phyloP scores from a whole-genome alignment of 1,140 invertebrate genomes.

The Calliopsis andreniformis region DNA sequence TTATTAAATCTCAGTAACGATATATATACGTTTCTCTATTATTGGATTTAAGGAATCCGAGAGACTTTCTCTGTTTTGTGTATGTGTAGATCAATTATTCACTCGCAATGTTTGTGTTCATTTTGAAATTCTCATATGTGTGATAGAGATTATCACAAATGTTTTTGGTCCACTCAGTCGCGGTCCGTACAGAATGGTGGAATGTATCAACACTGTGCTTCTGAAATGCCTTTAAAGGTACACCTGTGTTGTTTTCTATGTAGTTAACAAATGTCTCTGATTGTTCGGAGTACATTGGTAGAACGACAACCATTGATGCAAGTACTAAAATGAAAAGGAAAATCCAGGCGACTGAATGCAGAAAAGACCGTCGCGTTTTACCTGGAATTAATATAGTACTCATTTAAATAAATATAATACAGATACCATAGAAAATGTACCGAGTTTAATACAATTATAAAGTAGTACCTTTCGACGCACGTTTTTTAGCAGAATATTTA shows the following conservation, averaged over 20 bases:
- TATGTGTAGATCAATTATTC: background rate
- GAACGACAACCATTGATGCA: constrained; percentile 48
- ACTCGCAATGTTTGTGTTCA: background rate
- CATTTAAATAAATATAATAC: background rate
- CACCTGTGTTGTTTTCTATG: constrained; percentile 62
- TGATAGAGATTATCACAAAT: constrained; percentile 50
- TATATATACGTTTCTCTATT: background rate
- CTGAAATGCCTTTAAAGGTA: constrained; percentile 70
- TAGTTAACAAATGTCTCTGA: constrained; percentile 63
- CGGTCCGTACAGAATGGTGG: constrained; percentile 41
- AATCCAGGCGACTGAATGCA: constrained; percentile 47
- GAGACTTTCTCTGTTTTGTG: background rate
- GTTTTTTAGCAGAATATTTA: background rate
- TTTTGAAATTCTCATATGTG: constrained; percentile 58
- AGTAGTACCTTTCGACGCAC: constrained; percentile 37
- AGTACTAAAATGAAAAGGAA: constrained; percentile 55
- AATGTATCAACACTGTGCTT: constrained; percentile 52
- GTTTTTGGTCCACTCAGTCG: constrained; percentile 47
- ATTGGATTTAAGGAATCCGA: background rate
- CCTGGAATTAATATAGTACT: constrained; percentile 3
- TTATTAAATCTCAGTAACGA: background rate
- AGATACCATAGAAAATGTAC: background rate
- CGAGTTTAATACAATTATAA: background rate
- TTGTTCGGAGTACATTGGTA: constrained; percentile 63
- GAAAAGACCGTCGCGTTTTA: background rate